phyloP scores from a whole-genome alignment of 2,888 invertebrate genomes.

The Xestia c-nigrum region DNA sequence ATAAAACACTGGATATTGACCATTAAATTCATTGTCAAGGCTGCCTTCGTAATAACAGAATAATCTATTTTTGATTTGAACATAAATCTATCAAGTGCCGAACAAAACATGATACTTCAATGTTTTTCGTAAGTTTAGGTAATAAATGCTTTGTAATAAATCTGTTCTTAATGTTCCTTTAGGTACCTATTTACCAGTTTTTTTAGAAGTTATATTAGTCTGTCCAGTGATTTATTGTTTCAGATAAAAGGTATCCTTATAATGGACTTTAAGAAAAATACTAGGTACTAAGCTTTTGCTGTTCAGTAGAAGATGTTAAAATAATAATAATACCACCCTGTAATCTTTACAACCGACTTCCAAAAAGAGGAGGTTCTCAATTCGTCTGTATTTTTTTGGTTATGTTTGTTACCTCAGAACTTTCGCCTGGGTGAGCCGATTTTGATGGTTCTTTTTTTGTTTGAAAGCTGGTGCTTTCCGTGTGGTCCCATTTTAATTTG shows the following conservation, averaged over 20 bases:
- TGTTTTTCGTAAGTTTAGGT: slow-evolving; percentile 8
- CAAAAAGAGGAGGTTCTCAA: too few relatives aligned
- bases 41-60: slow-evolving; percentile 19
- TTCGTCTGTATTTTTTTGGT: too few relatives aligned
- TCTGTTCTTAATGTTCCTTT: neutral
- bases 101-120: slow-evolving; percentile 9
- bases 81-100: slow-evolving; percentile 26
- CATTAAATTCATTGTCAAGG: slow-evolving; percentile 45
- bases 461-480: too few relatives aligned
- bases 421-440: too few relatives aligned
- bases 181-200: neutral
- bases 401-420: too few relatives aligned
- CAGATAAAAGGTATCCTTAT: slow-evolving; percentile 3
- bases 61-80: slow-evolving; percentile 28
- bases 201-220: slow-evolving; percentile 4
- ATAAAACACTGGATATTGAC: slow-evolving; percentile 34
- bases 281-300: neutral
- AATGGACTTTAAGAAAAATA: neutral
- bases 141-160: slow-evolving; percentile 3
- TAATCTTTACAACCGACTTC: too few relatives aligned
- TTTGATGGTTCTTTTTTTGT: too few relatives aligned
- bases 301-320: neutral
- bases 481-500: too few relatives aligned
- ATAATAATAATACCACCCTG: neutral
- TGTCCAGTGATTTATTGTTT: slow-evolving; percentile 20